Evolutionary conservation across 2,113 vertebrate genomes (phyloP), one percentile per base, ranked within the genome.

Genomic region (Chelonoidis abingdonii): DNA sequence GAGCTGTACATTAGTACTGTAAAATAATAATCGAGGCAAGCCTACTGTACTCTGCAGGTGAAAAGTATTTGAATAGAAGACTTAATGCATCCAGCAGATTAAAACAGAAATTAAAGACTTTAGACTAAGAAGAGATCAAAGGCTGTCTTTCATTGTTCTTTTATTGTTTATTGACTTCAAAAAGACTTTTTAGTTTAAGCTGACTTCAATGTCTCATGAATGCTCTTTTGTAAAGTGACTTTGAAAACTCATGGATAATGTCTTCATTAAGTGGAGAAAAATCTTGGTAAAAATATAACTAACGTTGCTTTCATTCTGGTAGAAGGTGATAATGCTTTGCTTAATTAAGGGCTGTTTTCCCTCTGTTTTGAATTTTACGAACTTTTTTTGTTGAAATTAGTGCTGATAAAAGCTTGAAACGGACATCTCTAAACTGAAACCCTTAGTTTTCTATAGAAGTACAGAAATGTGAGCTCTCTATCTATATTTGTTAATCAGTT

Each of bases 161-260:
- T 98, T 98, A 98, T 98, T 98, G 98, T 98, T 99, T 98, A 98
- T 98, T 98, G 98, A 98, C 98, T 98, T 99, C 98, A 98, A 98
- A 99, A 98, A 98, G 98, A 98, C 98, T 98, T 98, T 98, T 98
- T 98, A 98, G 98, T 98, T 98, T 98, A 98, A 98, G 97, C 97
- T 98, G 98, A 98, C 98, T 99, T 98, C 98, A 98, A 98, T 98
- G 98, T 98, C 98, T 99, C 96, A 98, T 98, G 98, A 98, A 98
- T 97, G 97, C 96, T 98, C 96, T 98, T 98, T 98, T 98, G 98
- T 98, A 98, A 97, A 98, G 97, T 98, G 97, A 98, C 98, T 99
- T 98, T 98, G 98, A 99, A 98, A 99, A 98, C 96, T 98, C 94
- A 50, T 5, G 95, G 98, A 98, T 98, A 98, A 98, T 98, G 98